These are phyloP conservation scores for Odiellus spinosus DNA, from an alignment of 2,888 invertebrate genomes.

Conservation along the genomic window DNA sequence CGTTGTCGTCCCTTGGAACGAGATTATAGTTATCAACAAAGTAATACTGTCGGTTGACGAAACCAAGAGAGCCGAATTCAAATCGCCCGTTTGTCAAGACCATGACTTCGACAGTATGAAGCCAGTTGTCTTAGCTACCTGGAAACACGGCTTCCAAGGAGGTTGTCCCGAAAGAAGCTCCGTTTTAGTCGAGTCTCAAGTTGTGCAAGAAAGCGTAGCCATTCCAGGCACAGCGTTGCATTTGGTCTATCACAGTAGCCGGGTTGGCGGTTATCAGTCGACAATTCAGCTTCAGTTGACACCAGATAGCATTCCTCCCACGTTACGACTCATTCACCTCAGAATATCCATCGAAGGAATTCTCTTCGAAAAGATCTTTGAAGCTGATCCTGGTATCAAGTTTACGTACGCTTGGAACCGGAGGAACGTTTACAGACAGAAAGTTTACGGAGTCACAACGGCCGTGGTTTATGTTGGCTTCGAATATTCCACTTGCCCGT, in stretches of 20 bases:
- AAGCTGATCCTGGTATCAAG: conserved; percentile 85
- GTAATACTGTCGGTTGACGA: conserved; percentile 21
- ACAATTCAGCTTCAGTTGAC: conserved; percentile 81
- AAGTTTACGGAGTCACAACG: conserved; percentile 33
- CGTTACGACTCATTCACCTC: conserved; percentile 74
- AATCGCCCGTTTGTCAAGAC: conserved; percentile 48
- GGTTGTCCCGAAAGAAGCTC: conserved; percentile 63
- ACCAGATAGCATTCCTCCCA: conserved; percentile 56
- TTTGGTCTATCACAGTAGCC: conserved; percentile 87
- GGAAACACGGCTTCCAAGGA: conserved; percentile 76
- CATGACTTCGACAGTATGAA: conserved; percentile 71
- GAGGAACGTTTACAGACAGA: conserved; percentile 64
- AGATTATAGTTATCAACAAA: conserved; percentile 63
- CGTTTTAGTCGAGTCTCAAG: conserved; percentile 81
- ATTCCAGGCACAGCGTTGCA: conserved; percentile 87
- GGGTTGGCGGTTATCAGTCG: conserved; percentile 83
- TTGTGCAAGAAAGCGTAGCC: conserved; percentile 84
- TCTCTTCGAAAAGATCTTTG: conserved; percentile 76
- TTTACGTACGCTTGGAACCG: conserved; percentile 98
- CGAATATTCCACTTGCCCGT: conserved; percentile 69
- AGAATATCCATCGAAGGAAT: conserved; percentile 69
- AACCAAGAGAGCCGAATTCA: conserved; percentile 15
- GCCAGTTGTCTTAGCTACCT: conserved; percentile 73
- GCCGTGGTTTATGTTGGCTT: conserved; percentile 55
- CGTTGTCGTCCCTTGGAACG: conserved; percentile 94